Evolutionary conservation across 2,797 vertebrate genomes (phyloP).

Genomic region (Carcharodon carcharias): DNA sequence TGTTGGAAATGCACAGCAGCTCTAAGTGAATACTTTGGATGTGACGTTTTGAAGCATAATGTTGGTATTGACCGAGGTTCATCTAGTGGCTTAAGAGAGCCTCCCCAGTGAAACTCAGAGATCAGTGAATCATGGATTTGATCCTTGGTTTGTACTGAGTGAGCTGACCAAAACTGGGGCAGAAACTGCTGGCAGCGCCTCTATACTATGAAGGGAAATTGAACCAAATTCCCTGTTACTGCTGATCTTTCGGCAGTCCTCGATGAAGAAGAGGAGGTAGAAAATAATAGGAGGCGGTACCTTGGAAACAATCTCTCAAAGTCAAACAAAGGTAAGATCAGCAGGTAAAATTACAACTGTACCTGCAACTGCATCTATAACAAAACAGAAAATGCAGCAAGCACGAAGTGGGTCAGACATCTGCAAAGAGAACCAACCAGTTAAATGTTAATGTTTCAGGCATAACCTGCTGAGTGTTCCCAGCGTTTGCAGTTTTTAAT

Average conservation of each 20-base stretch:
- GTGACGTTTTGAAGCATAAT: not conserved
- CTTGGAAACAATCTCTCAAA: not conserved
- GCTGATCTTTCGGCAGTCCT: not conserved
- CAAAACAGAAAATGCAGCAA: not conserved
- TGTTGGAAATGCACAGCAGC: too few species aligned
- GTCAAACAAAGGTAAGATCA: not conserved
- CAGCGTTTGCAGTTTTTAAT: not conserved
- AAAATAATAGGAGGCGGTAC: not conserved
- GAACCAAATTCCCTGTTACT: not conserved
- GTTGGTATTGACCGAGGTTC: not conserved
- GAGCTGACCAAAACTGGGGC: not conserved
- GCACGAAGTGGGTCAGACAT: not conserved
- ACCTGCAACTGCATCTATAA: not conserved
- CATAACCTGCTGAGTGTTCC: not conserved
- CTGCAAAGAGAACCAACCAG: not conserved
- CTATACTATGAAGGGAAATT: not conserved
- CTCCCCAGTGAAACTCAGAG: not conserved
- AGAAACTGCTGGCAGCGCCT: not conserved
- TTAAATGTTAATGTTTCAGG: not conserved
- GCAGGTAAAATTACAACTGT: not conserved
- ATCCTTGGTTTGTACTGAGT: not conserved
- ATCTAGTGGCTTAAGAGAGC: not conserved
- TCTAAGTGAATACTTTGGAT: too few species aligned
- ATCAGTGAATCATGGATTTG: too few species aligned
- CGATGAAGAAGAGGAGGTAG: not conserved